Base-by-base conservation (phyloP, 2,797 vertebrate species). In the Takifugu ocellatus region DNA sequence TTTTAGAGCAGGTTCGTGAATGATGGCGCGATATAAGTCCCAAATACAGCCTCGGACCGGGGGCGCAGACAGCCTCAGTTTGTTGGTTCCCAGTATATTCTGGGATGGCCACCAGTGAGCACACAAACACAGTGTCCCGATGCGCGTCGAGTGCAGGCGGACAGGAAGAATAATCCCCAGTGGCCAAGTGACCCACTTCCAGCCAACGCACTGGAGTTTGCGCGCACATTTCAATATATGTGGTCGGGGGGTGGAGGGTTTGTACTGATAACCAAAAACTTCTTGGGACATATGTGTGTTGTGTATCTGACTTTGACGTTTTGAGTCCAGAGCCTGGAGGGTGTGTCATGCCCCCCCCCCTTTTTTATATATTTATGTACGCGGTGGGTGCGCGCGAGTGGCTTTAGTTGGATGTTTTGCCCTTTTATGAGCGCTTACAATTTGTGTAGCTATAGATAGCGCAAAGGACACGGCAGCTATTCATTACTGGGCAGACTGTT, bases 131-230 rank as follows among this genome's bases (percentile, higher is more conserved):
- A 64, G 55, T 70, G 68, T 58, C 65, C 78, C 71, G 33, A 10
- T 56, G 63, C 53, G 68, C 74, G 76, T 56, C 24, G 56, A 60
- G 44, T 10, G 17, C 44, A 46, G n/a, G 55, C 66, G 46, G 66
- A 43, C 56, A 51, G 64, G 56, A 51, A 53, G 68, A 82, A 74
- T 86, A 89, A 88, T 86, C 84, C 87, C 84, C 75, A 42, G 81
- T 87, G 87, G 84, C 84, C 88, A 76, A 88, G 79, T 90, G 89
- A 91, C 88, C 88, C 83, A 89, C 52, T 87, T 89, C 79, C 70
- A 46, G 53, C 21, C 63, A 55, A 36, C 52, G 66, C 66, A 57
- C 21, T 48, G 51, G 78, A 77, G 77, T 77, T 73, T 82, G 67
- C 68, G 68, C 72, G 70, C 74, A 59, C 73, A 78, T 83, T 75